Evolutionary conservation across 2,113 vertebrate species (phyloP).

Genomic region (Pipra filicauda): DNA sequence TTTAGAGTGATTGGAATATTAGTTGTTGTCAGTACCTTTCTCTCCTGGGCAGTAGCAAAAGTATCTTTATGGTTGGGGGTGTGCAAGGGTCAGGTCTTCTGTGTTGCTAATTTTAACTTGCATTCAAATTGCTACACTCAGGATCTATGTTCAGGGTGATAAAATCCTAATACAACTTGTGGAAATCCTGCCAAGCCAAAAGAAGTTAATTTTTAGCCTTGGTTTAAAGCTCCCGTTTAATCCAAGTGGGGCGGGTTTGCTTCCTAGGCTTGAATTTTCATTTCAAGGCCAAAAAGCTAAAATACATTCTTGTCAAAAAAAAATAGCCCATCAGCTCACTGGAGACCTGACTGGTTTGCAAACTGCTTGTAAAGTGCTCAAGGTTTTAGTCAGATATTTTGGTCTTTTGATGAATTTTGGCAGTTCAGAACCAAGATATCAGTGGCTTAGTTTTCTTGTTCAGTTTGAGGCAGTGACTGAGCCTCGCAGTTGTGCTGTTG

Average conservation of each 20-base stretch:
- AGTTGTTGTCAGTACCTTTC: background rate
- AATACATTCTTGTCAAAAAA: background rate
- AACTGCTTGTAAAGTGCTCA: background rate
- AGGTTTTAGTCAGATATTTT: background rate
- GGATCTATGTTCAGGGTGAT: background rate
- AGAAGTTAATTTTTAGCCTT: background rate
- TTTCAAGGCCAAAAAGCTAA: background rate
- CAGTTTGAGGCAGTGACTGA: background rate
- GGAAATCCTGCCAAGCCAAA: background rate
- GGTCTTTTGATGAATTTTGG: background rate
- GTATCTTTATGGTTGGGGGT: background rate
- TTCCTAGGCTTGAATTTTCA: background rate
- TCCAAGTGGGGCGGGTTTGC: background rate
- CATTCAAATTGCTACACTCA: background rate
- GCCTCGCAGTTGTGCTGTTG: background rate
- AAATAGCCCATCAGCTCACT: background rate
- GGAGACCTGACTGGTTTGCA: background rate
- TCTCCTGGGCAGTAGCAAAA: background rate
- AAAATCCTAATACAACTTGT: background rate
- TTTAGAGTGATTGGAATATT: background rate
- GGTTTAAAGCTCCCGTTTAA: background rate
- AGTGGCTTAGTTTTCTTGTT: background rate
- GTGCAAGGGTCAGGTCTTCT: background rate
- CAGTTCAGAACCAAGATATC: background rate
- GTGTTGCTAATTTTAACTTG: background rate